Percentiles rank a stretch among this genome's conserved stretches.
Evolutionary conservation across 2,888 invertebrate genomes (phyloP).

Genomic region (Marasmarcha lunaedactyla): DNA sequence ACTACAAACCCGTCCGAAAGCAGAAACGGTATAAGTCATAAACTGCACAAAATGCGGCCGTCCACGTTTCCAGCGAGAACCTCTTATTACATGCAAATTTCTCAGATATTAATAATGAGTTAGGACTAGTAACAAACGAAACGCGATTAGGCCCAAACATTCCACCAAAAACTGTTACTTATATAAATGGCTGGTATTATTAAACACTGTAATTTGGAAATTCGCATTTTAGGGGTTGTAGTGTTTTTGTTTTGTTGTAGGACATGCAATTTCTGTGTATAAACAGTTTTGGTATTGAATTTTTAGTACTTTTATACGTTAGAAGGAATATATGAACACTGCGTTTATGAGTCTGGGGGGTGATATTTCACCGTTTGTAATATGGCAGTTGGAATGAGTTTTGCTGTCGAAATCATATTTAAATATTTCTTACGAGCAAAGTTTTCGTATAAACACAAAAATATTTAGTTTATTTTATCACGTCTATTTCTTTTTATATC

Average conservation of each 20-base stretch:
- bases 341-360: constrained; percentile 1
- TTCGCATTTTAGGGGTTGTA: constrained; percentile 33
- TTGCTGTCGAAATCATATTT: background rate
- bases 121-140: constrained; percentile 27
- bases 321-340: constrained; percentile 7
- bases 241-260: constrained; percentile 20
- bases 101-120: constrained; percentile 35
- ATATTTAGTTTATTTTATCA: too few relatives aligned
- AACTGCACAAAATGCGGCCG: constrained; percentile 23
- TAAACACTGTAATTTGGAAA: constrained; percentile 41
- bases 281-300: constrained; percentile 19
- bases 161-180: constrained; percentile 25
- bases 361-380: background rate
- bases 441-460: too few relatives aligned
- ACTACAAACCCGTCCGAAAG: background rate
- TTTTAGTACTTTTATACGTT: constrained; percentile 6
- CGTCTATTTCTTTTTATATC: too few relatives aligned
- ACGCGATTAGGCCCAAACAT: constrained; percentile 24
- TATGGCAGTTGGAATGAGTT: background rate
- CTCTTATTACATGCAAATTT: constrained; percentile 43
- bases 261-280: constrained; percentile 36
- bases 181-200: constrained; percentile 32
- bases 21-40: constrained; percentile 16
- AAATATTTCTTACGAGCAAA: too few relatives aligned
- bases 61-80: constrained; percentile 25